Conservation (phyloP, 2,113 vertebrate genomes). For the Dicerorhinus sumatrensis region DNA sequence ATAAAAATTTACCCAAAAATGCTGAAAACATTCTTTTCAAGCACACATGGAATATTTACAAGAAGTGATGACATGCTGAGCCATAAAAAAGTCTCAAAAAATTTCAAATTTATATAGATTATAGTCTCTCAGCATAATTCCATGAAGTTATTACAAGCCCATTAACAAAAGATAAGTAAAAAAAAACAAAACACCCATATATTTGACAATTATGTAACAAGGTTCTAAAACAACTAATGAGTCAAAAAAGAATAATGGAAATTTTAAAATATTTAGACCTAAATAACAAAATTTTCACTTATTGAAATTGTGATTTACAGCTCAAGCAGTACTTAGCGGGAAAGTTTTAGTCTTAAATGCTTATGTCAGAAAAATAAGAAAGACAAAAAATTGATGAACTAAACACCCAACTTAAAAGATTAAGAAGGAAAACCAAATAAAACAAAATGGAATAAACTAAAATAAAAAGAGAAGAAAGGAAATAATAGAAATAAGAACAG, state of each 20-base stretch:
- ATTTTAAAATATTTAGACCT: background rate
- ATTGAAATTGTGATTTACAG: background rate
- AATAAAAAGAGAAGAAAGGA: background rate
- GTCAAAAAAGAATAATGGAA: slow-evolving; percentile 10
- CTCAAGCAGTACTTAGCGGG: background rate
- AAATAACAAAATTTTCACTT: slow-evolving; percentile 12
- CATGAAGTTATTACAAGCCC: background rate
- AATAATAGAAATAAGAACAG: slow-evolving; percentile 10
- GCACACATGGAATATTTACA: background rate
- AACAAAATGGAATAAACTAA: background rate
- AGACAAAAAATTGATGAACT: background rate
- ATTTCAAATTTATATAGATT: background rate
- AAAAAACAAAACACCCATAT: background rate
- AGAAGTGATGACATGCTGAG: background rate
- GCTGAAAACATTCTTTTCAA: background rate
- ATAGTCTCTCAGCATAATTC: background rate
- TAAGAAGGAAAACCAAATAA: background rate
- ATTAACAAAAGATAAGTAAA: background rate
- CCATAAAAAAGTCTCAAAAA: background rate
- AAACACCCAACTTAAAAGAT: background rate
- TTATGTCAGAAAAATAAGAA: slow-evolving; percentile 24
- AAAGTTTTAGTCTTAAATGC: slow-evolving; percentile 28
- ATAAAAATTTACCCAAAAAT: background rate
- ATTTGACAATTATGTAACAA: background rate
- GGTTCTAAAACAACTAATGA: slow-evolving; percentile 5